A percentile compares a stretch with the other conserved stretches of the same genome.
Evolutionary conservation across 2,797 vertebrate genomes (phyloP).

Genomic region (Liasis olivaceus): DNA sequence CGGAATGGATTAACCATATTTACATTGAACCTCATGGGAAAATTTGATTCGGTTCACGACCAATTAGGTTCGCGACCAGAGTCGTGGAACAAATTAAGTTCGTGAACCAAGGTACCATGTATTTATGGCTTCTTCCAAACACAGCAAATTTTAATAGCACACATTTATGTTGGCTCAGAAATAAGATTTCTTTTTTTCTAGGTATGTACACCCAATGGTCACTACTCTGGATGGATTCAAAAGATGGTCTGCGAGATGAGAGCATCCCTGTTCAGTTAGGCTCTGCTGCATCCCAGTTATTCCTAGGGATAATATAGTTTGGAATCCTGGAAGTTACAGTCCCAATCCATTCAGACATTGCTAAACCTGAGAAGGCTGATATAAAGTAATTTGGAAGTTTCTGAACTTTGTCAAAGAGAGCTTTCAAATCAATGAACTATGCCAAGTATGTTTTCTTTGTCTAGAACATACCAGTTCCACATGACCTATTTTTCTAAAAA

Average conservation of each 20-base stretch:
- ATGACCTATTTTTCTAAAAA: background rate
- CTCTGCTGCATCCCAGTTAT: background rate
- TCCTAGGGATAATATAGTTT: background rate
- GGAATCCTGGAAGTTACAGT: background rate
- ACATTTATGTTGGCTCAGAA: background rate
- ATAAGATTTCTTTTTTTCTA: background rate
- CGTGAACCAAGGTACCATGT: too few relatives aligned
- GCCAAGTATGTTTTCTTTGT: too few relatives aligned
- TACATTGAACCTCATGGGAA: too few relatives aligned
- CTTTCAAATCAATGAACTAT: background rate
- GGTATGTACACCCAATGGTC: too few relatives aligned
- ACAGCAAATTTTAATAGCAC: background rate
- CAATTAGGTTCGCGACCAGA: too few relatives aligned
- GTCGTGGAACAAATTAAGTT: too few relatives aligned
- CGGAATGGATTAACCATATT: too few relatives aligned
- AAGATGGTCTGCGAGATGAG: background rate
- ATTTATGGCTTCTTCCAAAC: background rate
- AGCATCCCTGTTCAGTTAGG: background rate
- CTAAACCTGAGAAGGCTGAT: background rate
- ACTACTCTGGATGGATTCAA: background rate
- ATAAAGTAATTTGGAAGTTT: background rate
- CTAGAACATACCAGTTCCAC: background rate
- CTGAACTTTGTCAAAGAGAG: background rate
- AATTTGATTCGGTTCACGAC: too few relatives aligned
- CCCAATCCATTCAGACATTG: background rate